These are phyloP conservation scores for Platichthys flesus DNA, from an alignment of 2,113 vertebrate genomes.

Conservation along the genomic window DNA sequence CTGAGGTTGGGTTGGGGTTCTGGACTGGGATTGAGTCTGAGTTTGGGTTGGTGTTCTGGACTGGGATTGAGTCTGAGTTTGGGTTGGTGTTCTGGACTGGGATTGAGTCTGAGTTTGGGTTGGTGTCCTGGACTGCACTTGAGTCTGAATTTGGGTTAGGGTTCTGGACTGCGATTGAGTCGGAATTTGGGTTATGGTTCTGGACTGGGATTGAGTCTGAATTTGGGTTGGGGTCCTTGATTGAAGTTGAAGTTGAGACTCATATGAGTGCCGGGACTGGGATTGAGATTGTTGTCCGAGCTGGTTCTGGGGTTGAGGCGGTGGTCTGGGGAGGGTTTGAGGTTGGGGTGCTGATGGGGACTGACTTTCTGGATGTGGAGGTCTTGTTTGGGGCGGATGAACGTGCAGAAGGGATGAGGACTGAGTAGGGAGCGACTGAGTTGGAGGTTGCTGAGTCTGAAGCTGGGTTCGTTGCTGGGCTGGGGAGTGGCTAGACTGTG, in stretches of 20 bases:
- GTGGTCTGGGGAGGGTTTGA: slow-evolving; percentile 34
- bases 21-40: not conserved
- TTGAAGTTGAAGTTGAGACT: slow-evolving; percentile 42
- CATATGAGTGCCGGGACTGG: slow-evolving; percentile 6
- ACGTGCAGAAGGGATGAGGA: slow-evolving; percentile 35
- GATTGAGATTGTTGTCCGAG: slow-evolving; percentile 27
- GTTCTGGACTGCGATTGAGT: slow-evolving; percentile 33
- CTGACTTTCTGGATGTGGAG: slow-evolving; percentile 49
- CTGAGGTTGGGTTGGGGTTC: not conserved
- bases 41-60: not conserved
- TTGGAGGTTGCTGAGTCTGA: slow-evolving; percentile 33
- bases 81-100: too few relatives aligned
- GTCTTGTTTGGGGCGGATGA: slow-evolving; percentile 52
- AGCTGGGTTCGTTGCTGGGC: slow-evolving; percentile 49
- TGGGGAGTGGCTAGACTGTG: slow-evolving; percentile 34
- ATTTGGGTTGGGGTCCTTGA: slow-evolving; percentile 6
- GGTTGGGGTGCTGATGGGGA: slow-evolving; percentile 42
- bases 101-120: too few relatives aligned
- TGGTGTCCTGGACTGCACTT: not conserved
- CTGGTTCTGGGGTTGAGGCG: slow-evolving; percentile 22
- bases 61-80: not conserved
- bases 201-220: not conserved
- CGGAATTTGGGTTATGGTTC: slow-evolving; percentile 29
- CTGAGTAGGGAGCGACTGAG: slow-evolving; percentile 4
- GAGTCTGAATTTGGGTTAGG: too few relatives aligned